Base-by-base conservation (phyloP, 2,797 vertebrate species). In the Sebastolobus alascanus region DNA sequence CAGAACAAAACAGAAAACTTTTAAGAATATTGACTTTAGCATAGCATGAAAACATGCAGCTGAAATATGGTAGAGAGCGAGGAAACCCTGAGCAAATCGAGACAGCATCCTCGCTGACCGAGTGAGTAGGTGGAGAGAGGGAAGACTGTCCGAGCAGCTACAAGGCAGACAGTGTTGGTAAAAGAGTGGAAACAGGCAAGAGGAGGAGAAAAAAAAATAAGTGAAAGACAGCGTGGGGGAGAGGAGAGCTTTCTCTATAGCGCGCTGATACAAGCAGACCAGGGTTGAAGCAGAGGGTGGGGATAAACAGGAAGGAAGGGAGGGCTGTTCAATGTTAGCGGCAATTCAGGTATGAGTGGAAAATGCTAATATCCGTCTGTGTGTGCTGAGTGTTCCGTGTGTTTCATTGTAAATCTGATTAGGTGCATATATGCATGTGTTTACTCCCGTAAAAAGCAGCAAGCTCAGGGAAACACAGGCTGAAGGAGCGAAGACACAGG, bases 291-390 rank as follows among this genome's bases (percentile, higher is more conserved):
- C 66, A 80, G 61, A 89, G 71, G 75, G 22, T 33, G 63, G 83
- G 64, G 74, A 58, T 52, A 54, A 76, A 77, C 60, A 65, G 12
- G 14, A 68, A 38, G 43, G 65, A 31, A 59, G 16, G 16, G 71
- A 69, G 25, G 14, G 71, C 65, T 69, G 80, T 94, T 93, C 86
- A 90, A 91, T 90, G 93, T 92, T 89, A 87, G 83, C 79, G 90
- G 84, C 85, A 88, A 91, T 89, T 89, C 91, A 91, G 93, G 87
- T 70, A 88, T 63, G 76, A 85, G 78, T 54, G 35, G 16, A 85
- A 46, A 71, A 76, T 77, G 59, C 22, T 76, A 71, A 71, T 80
- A 52, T 70, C 50, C 37, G 20, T 55, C 31, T 69, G 31, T 60
- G 61, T 43, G 35, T 65, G 25, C 59, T 59, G 54, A 60, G 29